These are phyloP conservation scores for Salvator merianae DNA, from an alignment of 2,113 vertebrate genomes.

Conservation along the genomic window DNA sequence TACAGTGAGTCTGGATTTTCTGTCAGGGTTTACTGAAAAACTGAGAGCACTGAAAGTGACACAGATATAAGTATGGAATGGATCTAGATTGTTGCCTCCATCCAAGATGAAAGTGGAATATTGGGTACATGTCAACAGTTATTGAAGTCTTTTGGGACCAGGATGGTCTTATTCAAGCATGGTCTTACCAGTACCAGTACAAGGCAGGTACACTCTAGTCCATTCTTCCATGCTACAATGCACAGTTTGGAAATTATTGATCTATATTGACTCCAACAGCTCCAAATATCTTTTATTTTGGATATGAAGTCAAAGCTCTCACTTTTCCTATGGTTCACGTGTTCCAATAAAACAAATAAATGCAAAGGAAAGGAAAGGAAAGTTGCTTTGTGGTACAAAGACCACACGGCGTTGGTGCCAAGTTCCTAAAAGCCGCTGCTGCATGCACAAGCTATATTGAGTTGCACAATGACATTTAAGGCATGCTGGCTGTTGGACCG, in stretches of 20 bases:
- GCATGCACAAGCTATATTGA: constrained; percentile 55
- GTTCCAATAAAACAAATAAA: neutral
- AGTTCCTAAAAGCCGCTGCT: constrained; percentile 43
- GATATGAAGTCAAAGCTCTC: neutral
- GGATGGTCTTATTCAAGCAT: no score
- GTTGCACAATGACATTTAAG: constrained; percentile 65
- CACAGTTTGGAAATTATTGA: neutral
- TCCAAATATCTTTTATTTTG: neutral
- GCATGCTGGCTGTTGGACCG: constrained; percentile 67
- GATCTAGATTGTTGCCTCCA: no score
- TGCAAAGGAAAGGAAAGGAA: constrained; percentile 31
- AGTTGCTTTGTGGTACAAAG: constrained; percentile 43
- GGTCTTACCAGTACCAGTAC: no score
- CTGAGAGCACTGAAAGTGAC: no score
- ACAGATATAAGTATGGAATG: no score
- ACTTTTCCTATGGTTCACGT: neutral
- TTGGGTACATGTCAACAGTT: no score
- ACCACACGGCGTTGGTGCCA: constrained; percentile 43
- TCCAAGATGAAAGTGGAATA: no score
- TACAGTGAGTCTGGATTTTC: no score
- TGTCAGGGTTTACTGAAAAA: no score
- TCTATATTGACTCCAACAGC: neutral
- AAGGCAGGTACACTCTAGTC: neutral
- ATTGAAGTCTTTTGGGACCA: no score
- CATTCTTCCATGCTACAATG: no score